Evolutionary conservation across 2,888 invertebrate species (phyloP).

Genomic region (Lycaena phlaeas): DNA sequence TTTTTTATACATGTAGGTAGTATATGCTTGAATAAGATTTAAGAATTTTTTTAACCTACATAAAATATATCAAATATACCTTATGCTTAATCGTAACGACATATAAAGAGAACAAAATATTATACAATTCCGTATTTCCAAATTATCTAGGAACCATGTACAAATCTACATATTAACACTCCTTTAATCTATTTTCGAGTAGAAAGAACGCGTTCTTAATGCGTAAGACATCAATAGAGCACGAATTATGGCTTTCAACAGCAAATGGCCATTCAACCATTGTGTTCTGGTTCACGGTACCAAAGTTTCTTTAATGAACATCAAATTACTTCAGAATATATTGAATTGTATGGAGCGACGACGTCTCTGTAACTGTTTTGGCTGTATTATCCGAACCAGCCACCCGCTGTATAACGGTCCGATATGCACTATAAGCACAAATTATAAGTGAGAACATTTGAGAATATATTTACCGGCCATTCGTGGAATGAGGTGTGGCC

Average conservation of each 20-base stretch:
- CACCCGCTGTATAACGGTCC: conserved; percentile 64
- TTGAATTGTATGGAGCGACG: conserved; percentile 68
- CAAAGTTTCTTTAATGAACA: conserved; percentile 71
- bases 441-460: conserved; percentile 72
- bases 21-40: no score
- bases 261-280: conserved; percentile 72
- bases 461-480: conserved; percentile 33
- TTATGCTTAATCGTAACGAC: no score
- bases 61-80: no score
- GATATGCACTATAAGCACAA: conserved; percentile 71
- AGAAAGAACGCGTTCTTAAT: conserved; percentile 51
- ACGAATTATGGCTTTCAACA: conserved; percentile 64
- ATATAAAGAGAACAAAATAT: no score
- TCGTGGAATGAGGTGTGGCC: not conserved
- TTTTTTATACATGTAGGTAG: no score
- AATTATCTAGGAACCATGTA: no score
- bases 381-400: conserved; percentile 50
- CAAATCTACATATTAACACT: no score
- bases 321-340: conserved; percentile 71
- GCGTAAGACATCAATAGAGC: conserved; percentile 60
- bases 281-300: conserved; percentile 72
- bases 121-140: no score
- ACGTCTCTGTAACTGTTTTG: conserved; percentile 60
- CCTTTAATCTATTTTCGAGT: conserved; percentile 13
- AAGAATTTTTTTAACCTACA: no score